Base-by-base conservation (phyloP, 2,888 invertebrate genomes). In the Tridacna crocea region DNA sequence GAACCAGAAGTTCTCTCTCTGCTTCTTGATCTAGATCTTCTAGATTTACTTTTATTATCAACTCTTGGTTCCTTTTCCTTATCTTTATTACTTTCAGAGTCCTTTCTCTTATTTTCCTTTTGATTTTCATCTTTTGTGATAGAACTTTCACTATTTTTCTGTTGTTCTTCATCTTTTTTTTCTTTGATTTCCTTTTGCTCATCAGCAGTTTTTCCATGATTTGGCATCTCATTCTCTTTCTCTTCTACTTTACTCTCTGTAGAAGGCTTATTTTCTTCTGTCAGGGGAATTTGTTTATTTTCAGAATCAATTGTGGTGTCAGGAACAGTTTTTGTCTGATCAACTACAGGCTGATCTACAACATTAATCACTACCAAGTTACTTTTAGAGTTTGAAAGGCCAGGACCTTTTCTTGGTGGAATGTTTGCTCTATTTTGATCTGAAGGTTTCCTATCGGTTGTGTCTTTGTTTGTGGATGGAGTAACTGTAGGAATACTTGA, bases 341-440 rank as follows among this genome's bases (percentile, higher is more conserved):
- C 48, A 13, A 60, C 36, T 6, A 24, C 66, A 24, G 48, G 17
- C 51, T 70, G 70, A 70, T 70, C 70, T 0, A 70, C 70, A 22
- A 47, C 47, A 51, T 70, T 70, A 36, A 70, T 70, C 17, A 70
- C 70, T n/a, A 70, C 70, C 47, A 70, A 70, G 47, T 70, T 70
- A n/a, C 68, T 68, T 27, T 68, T 68, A 47, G 68, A 47, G n/a
- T 47, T 75, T 60, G 63, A 36, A 36, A 4, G 36, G 8, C 36
- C 36, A 36, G 36, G 15, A 36, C 63, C 15, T 17, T 61, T 61
- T 3, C 36, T 73, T 10, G 36, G 47, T 72, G 79, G 80, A 83
- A 77, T 77, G 74, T 83, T 83, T 72, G 80, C 83, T 75, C 80
- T 83, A 47, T 83, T 80, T 55, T 68, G 70, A 46, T 72, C 82